A percentile compares a stretch with the other conserved stretches of the same genome.
Conservation (phyloP, 2,113 vertebrate species). For the Sinocyclocheilus anophthalmus region DNA sequence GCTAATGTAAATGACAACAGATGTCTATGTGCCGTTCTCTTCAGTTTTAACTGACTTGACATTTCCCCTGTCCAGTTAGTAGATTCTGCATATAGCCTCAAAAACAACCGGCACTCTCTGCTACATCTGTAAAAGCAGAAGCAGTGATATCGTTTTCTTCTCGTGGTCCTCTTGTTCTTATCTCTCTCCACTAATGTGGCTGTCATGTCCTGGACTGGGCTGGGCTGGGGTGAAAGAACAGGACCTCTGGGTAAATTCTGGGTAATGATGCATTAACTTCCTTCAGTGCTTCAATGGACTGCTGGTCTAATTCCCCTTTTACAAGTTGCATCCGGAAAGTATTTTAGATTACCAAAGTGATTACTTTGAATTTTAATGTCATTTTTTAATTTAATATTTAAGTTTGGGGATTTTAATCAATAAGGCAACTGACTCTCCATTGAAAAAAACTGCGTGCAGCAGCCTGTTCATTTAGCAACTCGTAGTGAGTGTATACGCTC, state of each 20-base stretch:
- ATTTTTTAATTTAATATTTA: no score
- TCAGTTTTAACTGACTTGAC: background rate
- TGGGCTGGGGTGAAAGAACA: background rate
- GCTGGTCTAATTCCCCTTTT: conserved; percentile 7
- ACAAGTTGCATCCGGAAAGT: background rate
- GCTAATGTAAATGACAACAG: background rate
- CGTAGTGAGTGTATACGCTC: no score
- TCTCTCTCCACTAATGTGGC: background rate
- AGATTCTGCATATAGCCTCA: background rate
- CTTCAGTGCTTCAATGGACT: background rate
- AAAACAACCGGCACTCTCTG: background rate
- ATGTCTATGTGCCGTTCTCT: background rate
- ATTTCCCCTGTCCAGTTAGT: background rate
- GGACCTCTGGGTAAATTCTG: conserved; percentile 3
- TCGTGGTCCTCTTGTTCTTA: background rate
- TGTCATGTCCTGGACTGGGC: background rate
- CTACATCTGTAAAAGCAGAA: background rate
- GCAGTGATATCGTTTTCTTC: background rate
- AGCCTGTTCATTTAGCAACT: no score
- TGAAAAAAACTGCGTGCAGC: no score
- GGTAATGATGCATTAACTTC: conserved; percentile 18
- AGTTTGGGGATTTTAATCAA: no score
- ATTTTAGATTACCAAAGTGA: no score
- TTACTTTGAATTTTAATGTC: no score
- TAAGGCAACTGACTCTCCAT: no score